Conservation (phyloP, 37 sponge, comb jelly and placozoan genomes). For the Aphrocallistes beatrix region DNA sequence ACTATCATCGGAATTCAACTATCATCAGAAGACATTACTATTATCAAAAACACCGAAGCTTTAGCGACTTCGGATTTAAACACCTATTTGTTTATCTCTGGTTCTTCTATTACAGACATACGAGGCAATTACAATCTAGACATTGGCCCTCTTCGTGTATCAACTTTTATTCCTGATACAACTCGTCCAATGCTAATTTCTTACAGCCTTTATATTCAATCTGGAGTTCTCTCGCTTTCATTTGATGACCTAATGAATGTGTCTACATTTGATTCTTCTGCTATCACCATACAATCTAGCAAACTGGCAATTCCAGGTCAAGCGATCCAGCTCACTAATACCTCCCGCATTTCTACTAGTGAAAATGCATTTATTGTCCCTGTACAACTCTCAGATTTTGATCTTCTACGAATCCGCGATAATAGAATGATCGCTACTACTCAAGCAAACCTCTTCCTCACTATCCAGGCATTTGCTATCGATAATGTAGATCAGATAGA, state of each 20-base stretch:
- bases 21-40: neutral
- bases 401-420: constrained; percentile 59
- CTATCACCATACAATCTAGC: constrained; percentile 61
- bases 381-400: constrained; percentile 51
- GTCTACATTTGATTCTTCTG: constrained; percentile 52
- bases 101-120: constrained; percentile 44
- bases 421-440: constrained; percentile 50
- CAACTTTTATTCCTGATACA: constrained; percentile 36
- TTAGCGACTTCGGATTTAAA: constrained; percentile 49
- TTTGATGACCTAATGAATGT: constrained; percentile 75
- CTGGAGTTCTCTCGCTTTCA: constrained; percentile 43
- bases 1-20: neutral
- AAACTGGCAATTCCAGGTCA: constrained; percentile 21
- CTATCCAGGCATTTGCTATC: constrained; percentile 81
- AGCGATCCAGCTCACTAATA: constrained; percentile 32
- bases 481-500: constrained; percentile 65
- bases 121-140: constrained; percentile 37
- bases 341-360: constrained; percentile 33
- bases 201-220: constrained; percentile 55
- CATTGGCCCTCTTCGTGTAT: constrained; percentile 24
- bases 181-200: constrained; percentile 49
- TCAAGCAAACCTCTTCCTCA: constrained; percentile 44
- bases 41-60: neutral
- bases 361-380: constrained; percentile 53
- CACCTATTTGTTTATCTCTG: constrained; percentile 38